phyloP scores from a whole-genome alignment of 1,140 invertebrate species.

The Caenorhabditis brenneri region DNA sequence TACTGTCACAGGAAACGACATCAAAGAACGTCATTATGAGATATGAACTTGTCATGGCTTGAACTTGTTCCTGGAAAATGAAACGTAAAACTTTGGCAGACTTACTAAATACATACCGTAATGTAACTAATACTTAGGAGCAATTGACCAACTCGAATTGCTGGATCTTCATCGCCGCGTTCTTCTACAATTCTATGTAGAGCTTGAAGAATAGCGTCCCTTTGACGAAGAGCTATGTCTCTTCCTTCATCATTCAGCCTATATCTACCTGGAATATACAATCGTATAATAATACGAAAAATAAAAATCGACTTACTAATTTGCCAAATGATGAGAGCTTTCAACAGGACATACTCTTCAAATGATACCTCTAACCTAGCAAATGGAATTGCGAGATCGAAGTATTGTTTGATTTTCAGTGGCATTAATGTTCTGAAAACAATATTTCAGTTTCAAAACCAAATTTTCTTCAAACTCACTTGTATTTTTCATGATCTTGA shows the following conservation, averaged over 20 bases:
- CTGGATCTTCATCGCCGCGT: conserved; percentile 10
- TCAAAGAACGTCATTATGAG: conserved; percentile 51
- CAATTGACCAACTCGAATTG: conserved; percentile 15
- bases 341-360: conserved; percentile 48
- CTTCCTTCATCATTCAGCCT: not conserved
- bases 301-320: conserved; percentile 39
- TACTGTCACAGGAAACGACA: conserved; percentile 34
- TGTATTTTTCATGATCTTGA: conserved; percentile 50
- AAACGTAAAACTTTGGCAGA: too few relatives aligned
- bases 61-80: conserved; percentile 37
- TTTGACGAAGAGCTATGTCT: conserved; percentile 25
- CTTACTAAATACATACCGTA: not conserved
- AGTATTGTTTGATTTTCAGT: conserved; percentile 47
- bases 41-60: conserved; percentile 42
- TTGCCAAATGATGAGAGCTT: conserved; percentile 53
- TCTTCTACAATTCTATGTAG: conserved; percentile 40
- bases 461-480: too few relatives aligned
- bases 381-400: conserved; percentile 43
- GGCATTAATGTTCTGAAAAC: conserved; percentile 51
- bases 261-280: conserved; percentile 39
- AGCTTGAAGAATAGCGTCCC: conserved; percentile 3
- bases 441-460: too few relatives aligned
- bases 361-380: conserved; percentile 48
- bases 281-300: not conserved
- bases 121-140: conserved; percentile 40